Conservation (phyloP, 2,113 vertebrate species). For the Gymnogyps californianus region DNA sequence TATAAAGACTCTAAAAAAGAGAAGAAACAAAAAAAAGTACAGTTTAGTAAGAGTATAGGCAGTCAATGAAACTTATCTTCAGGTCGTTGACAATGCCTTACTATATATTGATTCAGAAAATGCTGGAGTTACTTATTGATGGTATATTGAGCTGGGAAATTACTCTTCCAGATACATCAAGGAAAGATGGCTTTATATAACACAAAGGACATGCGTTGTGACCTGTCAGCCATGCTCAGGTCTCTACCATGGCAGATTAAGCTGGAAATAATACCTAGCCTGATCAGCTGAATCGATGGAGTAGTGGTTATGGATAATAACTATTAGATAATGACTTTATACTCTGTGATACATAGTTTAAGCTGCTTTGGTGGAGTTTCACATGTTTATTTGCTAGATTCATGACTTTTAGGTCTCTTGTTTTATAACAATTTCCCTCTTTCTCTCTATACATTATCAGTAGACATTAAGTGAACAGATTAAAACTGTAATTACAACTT, state of each 20-base stretch:
- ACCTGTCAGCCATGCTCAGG: neutral
- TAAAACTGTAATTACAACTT: neutral
- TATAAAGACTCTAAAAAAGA: neutral
- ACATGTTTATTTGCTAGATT: neutral
- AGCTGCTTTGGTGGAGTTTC: neutral
- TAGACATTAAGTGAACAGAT: neutral
- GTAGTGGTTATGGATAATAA: neutral
- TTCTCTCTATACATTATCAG: neutral
- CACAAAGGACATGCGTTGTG: neutral
- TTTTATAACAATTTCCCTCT: neutral
- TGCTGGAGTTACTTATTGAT: neutral
- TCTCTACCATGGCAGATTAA: neutral
- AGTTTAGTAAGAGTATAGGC: neutral
- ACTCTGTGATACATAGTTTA: neutral
- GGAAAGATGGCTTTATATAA: neutral
- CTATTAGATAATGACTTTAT: neutral
- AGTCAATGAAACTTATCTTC: neutral
- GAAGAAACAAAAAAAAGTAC: neutral
- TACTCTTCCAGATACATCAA: neutral
- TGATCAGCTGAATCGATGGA: neutral
- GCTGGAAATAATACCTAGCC: neutral
- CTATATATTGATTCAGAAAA: slow-evolving; percentile 6
- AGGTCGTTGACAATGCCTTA: neutral
- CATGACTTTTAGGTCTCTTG: neutral
- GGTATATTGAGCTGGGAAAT: neutral